Evolutionary conservation across 2,113 vertebrate species (phyloP).

Genomic region (Eublepharis macularius): DNA sequence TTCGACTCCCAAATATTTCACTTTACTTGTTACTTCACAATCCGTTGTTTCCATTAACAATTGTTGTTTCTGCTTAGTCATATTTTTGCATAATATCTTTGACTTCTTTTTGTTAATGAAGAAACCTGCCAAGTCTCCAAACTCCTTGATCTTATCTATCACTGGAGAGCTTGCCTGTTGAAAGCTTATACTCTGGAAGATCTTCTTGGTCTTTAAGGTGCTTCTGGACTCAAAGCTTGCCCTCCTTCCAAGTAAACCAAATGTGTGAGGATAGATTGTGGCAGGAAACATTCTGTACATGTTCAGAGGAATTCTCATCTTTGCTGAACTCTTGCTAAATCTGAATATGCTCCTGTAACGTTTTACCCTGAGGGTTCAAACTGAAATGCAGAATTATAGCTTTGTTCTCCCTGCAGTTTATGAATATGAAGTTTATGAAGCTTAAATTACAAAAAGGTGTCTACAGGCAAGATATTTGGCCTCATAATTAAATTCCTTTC

Average conservation of each 20-base stretch:
- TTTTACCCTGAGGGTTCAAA: neutral
- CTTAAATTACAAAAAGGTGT: neutral
- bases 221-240: too few relatives aligned
- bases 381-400: neutral
- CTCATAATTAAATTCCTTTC: neutral
- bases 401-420: neutral
- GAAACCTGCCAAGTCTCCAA: too few relatives aligned
- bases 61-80: too few relatives aligned
- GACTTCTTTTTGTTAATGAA: too few relatives aligned
- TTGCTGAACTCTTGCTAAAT: neutral
- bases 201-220: too few relatives aligned
- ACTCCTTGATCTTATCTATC: too few relatives aligned
- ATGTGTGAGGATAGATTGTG: neutral
- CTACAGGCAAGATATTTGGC: accelerated
- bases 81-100: too few relatives aligned
- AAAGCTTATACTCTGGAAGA: too few relatives aligned
- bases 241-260: neutral
- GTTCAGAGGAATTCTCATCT: neutral
- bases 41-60: too few relatives aligned
- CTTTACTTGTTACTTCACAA: too few relatives aligned
- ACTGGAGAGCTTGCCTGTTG: too few relatives aligned
- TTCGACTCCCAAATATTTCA: too few relatives aligned
- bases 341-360: accelerated
- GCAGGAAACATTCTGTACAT: neutral
- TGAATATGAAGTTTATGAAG: neutral